phyloP scores from a whole-genome alignment of 2,113 vertebrate genomes.

The Clarias gariepinus region DNA sequence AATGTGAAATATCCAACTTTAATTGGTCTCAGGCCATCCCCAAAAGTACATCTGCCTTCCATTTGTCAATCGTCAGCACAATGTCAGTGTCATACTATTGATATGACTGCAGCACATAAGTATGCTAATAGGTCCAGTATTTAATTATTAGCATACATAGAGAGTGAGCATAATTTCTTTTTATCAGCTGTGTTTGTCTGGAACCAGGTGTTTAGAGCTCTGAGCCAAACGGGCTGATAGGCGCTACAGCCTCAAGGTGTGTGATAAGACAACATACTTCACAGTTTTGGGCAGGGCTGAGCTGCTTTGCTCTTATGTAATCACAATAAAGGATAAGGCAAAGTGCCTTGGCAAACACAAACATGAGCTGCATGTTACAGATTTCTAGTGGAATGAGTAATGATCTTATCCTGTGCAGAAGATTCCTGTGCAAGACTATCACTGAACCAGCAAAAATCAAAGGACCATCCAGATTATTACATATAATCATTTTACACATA shows the following conservation, averaged over 20 bases:
- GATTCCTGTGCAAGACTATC: neutral
- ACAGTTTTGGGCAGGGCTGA: conserved; percentile 16
- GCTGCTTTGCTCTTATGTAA: conserved; percentile 25
- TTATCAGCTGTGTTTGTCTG: conserved; percentile 8
- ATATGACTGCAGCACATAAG: neutral
- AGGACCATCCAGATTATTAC: neutral
- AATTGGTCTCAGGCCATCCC: neutral
- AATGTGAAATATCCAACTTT: neutral
- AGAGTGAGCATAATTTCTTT: neutral
- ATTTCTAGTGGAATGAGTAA: neutral
- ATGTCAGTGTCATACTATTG: neutral
- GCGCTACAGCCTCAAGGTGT: neutral
- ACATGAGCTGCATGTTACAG: neutral
- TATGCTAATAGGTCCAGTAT: neutral
- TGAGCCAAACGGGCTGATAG: conserved; percentile 1
- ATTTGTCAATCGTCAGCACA: conserved; percentile 1
- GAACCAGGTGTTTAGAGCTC: conserved; percentile 1
- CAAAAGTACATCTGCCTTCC: conserved; percentile 6
- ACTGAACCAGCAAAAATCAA: neutral
- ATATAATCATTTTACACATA: neutral
- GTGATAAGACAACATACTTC: conserved; percentile 7
- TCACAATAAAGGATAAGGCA: neutral
- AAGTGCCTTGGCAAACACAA: neutral
- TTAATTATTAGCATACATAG: neutral
- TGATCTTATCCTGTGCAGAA: neutral